phyloP scores from a whole-genome alignment of 2,113 vertebrate species.

The Vimba vimba region DNA sequence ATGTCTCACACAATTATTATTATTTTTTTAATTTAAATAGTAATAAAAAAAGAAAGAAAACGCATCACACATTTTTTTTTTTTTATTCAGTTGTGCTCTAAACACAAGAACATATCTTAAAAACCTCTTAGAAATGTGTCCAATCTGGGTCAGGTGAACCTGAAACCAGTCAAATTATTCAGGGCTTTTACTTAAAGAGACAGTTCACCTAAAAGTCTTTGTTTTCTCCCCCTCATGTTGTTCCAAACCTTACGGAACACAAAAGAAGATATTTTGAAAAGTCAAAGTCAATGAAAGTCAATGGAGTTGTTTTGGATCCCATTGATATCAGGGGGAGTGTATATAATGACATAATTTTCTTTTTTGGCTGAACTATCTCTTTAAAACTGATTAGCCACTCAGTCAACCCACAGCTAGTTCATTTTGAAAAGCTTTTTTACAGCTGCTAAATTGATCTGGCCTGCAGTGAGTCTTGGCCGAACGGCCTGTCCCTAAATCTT shows the following conservation, averaged over 20 bases:
- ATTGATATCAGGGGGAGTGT: too few species aligned
- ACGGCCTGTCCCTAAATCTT: constrained; percentile 62
- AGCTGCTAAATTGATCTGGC: constrained; percentile 14
- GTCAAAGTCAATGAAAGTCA: neutral
- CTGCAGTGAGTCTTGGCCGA: constrained; percentile 48
- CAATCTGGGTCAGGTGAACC: constrained; percentile 24
- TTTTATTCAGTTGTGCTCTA: neutral
- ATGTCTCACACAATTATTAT: neutral
- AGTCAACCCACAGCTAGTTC: neutral
- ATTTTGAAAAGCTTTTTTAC: neutral
- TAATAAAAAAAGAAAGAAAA: neutral
- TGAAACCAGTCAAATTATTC: constrained; percentile 13
- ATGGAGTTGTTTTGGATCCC: too few species aligned
- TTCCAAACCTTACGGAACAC: neutral
- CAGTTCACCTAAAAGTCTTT: neutral
- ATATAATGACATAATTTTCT: neutral
- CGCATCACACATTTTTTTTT: neutral
- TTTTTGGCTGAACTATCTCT: neutral
- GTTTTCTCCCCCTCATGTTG: neutral
- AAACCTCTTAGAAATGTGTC: neutral
- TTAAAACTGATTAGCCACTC: neutral
- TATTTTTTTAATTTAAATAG: neutral
- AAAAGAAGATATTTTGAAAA: neutral
- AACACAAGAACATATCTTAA: neutral
- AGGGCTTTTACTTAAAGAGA: constrained; percentile 6